Evolutionary conservation across 2,888 invertebrate species (phyloP).

Genomic region (Torymus aiolomorphi): DNA sequence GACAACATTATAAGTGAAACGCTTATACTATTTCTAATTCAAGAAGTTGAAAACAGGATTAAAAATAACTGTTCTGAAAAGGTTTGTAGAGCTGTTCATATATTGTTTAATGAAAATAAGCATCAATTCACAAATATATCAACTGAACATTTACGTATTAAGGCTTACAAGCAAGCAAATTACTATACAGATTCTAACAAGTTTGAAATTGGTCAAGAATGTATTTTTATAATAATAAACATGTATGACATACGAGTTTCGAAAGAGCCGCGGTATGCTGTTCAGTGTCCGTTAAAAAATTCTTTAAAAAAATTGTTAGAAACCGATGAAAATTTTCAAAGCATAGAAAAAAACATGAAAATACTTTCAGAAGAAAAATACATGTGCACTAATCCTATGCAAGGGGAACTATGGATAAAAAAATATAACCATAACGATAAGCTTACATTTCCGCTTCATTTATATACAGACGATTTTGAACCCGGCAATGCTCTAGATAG

Average conservation of each 20-base stretch:
- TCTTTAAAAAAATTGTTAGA: constrained; percentile 51
- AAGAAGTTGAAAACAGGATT: constrained; percentile 27
- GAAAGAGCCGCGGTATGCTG: not conserved
- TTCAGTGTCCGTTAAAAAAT: constrained; percentile 31
- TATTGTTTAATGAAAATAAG: no score
- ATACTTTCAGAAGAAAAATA: constrained; percentile 41
- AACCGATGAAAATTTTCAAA: constrained; percentile 43
- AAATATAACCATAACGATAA: constrained; percentile 26
- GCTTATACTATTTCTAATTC: constrained; percentile 31
- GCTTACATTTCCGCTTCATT: constrained; percentile 31
- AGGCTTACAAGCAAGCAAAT: constrained; percentile 32
- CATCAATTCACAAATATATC: constrained; percentile 44
- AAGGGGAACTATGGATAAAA: constrained; percentile 50
- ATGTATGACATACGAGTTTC: not conserved
- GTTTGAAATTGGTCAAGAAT: constrained; percentile 12
- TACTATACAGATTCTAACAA: constrained; percentile 26
- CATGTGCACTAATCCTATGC: constrained; percentile 49
- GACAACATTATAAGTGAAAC: constrained; percentile 42
- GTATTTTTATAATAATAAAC: not conserved
- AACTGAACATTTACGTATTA: constrained; percentile 32
- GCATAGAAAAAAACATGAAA: constrained; percentile 34
- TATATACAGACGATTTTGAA: no score
- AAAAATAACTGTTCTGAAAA: not conserved
- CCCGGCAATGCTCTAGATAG: constrained; percentile 46
- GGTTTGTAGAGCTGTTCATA: constrained; percentile 21